These are phyloP conservation scores for Cephus pygmeus DNA, from an alignment of 2,888 invertebrate genomes.

Conservation along the genomic window DNA sequence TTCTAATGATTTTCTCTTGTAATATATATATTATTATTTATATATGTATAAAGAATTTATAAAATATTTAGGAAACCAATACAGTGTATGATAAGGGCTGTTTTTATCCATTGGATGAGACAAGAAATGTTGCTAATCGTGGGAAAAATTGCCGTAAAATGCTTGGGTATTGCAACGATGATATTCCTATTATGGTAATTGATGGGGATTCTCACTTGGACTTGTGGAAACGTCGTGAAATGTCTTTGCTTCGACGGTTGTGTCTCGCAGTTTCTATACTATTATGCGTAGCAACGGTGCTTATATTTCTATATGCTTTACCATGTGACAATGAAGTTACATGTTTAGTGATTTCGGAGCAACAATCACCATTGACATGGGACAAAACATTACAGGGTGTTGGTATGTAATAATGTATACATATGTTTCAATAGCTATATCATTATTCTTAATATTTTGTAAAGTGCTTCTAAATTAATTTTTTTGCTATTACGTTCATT, in stretches of 20 bases:
- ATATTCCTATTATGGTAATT: conserved; percentile 59
- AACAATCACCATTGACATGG: conserved; percentile 58
- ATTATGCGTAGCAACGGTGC: conserved; percentile 76
- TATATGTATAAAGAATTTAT: not conserved
- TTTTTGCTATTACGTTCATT: too few relatives aligned
- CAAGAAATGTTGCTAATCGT: conserved; percentile 48
- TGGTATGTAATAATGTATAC: conserved; percentile 50
- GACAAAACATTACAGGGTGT: conserved; percentile 61
- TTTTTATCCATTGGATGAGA: conserved; percentile 57
- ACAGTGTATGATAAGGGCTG: conserved; percentile 49
- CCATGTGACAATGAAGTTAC: conserved; percentile 80
- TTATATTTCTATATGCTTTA: conserved; percentile 80
- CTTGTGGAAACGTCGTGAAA: conserved; percentile 63
- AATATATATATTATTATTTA: not conserved
- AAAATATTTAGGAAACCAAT: conserved; percentile 41
- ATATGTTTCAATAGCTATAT: not conserved
- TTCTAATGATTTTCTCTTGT: too few relatives aligned
- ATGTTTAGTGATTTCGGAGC: conserved; percentile 67
- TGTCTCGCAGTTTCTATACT: conserved; percentile 79
- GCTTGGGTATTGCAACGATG: conserved; percentile 55
- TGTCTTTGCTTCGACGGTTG: conserved; percentile 76
- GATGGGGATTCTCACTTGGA: conserved; percentile 54
- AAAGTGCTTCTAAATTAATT: too few relatives aligned
- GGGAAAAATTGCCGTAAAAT: conserved; percentile 48
- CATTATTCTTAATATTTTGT: too few relatives aligned